These are phyloP conservation scores for Orchestes rusci DNA, from an alignment of 2,888 invertebrate species.

Conservation along the genomic window DNA sequence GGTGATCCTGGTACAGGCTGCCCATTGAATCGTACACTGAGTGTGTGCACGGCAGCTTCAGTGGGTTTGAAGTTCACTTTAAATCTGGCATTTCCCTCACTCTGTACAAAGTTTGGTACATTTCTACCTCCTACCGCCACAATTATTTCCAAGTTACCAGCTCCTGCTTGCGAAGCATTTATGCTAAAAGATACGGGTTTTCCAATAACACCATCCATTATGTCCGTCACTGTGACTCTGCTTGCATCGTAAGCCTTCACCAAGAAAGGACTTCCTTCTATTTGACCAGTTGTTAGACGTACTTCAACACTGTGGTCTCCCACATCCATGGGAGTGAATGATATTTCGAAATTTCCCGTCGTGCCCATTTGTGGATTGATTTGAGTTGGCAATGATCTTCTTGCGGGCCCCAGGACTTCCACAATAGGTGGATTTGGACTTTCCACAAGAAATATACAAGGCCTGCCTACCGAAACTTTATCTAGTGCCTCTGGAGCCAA, in stretches of 20 bases:
- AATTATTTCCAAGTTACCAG: slow-evolving; percentile 95
- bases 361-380: slow-evolving; percentile 43
- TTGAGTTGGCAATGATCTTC: slow-evolving; percentile 60
- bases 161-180: slow-evolving; percentile 73
- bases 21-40: slow-evolving; percentile 79
- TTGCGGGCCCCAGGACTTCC: slow-evolving; percentile 69
- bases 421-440: slow-evolving; percentile 76
- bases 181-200: slow-evolving; percentile 93
- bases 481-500: slow-evolving; percentile 79
- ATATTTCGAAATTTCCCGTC: slow-evolving; percentile 44
- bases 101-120: slow-evolving; percentile 96
- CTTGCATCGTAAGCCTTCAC: slow-evolving; percentile 94
- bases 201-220: slow-evolving; percentile 83
- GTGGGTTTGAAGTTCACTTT: slow-evolving; percentile 93
- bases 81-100: slow-evolving; percentile 94
- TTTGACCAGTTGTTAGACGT: slow-evolving; percentile 63
- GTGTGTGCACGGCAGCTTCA: slow-evolving; percentile 82
- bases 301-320: slow-evolving; percentile 91
- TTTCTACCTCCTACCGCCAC: slow-evolving; percentile 94
- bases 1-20: slow-evolving; percentile 83
- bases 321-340: slow-evolving; percentile 80
- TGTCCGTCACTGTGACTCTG: slow-evolving; percentile 91
- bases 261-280: slow-evolving; percentile 92
- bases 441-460: slow-evolving; percentile 81
- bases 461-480: slow-evolving; percentile 79